These are phyloP conservation scores for Labeo catla DNA, from an alignment of 2,113 vertebrate genomes.

Conservation along the genomic window DNA sequence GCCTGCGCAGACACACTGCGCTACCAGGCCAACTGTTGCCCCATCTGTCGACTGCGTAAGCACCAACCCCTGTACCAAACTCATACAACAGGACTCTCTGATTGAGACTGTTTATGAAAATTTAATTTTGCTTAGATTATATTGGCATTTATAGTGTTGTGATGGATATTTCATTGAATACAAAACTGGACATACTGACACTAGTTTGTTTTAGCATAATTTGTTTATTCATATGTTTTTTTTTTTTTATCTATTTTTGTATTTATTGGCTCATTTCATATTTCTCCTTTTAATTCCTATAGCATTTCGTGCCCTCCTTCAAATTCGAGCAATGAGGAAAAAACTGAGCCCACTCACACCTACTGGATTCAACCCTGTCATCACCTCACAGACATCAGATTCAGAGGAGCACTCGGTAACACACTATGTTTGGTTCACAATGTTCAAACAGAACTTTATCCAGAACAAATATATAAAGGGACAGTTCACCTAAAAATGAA, in stretches of 20 bases:
- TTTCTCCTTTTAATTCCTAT: neutral
- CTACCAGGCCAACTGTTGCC: constrained; percentile 98
- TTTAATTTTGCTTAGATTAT: neutral
- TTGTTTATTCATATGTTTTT: too few relatives aligned
- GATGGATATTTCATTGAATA: neutral
- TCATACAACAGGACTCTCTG: neutral
- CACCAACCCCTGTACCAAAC: neutral
- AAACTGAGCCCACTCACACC: constrained; percentile 90
- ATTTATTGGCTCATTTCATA: neutral
- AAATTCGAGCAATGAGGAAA: constrained; percentile 98
- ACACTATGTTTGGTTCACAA: constrained; percentile 36
- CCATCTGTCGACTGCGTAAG: constrained; percentile 95
- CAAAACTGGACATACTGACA: neutral
- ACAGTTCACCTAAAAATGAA: too few relatives aligned
- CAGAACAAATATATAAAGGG: neutral
- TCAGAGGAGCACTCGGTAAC: constrained; percentile 93
- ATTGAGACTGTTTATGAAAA: neutral
- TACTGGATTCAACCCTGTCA: constrained; percentile 89
- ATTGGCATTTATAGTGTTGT: neutral
- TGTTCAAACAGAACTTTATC: neutral
- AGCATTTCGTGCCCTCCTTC: constrained; percentile 97
- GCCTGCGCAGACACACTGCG: constrained; percentile 93
- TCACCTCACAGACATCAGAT: constrained; percentile 92
- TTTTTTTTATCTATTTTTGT: neutral
- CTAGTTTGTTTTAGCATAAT: neutral